Percentiles rank a stretch among this genome's conserved stretches.
phyloP scores from a whole-genome alignment of 2,797 vertebrate genomes.

The Channallabes apus region DNA sequence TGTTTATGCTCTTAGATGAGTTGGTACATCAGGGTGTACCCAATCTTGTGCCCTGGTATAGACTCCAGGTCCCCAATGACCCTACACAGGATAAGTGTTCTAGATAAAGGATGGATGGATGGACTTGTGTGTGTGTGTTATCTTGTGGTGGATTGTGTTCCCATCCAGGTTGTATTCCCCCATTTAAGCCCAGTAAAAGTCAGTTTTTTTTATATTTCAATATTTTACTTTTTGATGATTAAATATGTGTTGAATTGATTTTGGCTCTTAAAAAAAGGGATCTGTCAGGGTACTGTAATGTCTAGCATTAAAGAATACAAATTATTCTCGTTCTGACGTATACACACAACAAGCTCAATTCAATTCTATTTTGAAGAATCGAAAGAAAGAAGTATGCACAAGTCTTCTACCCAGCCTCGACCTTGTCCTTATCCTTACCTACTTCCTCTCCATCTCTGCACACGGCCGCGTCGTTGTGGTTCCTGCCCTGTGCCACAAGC shows the following conservation, averaged over 20 bases:
- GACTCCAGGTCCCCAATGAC: too few species aligned
- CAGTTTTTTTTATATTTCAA: not conserved
- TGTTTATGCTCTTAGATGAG: too few species aligned
- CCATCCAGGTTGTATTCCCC: not conserved
- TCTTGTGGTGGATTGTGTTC: not conserved
- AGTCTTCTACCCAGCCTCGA: not conserved
- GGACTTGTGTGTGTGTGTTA: not conserved
- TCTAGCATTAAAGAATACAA: not conserved
- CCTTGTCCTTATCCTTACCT: constrained; percentile 3
- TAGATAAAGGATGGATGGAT: too few species aligned
- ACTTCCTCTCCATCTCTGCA: not conserved
- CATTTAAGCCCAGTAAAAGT: not conserved
- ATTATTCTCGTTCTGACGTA: not conserved
- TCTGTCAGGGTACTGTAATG: not conserved
- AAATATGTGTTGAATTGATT: not conserved
- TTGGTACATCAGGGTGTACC: too few species aligned
- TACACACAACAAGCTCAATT: not conserved
- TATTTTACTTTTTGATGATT: too few species aligned
- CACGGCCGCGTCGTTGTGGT: not conserved
- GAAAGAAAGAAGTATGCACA: not conserved
- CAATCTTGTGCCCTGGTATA: too few species aligned
- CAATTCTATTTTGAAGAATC: not conserved
- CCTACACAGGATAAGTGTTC: too few species aligned
- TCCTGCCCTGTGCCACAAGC: not conserved
- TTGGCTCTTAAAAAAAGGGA: not conserved